Evolutionary conservation across 2,888 invertebrate genomes (phyloP).

Genomic region (Embidobia sp.): DNA sequence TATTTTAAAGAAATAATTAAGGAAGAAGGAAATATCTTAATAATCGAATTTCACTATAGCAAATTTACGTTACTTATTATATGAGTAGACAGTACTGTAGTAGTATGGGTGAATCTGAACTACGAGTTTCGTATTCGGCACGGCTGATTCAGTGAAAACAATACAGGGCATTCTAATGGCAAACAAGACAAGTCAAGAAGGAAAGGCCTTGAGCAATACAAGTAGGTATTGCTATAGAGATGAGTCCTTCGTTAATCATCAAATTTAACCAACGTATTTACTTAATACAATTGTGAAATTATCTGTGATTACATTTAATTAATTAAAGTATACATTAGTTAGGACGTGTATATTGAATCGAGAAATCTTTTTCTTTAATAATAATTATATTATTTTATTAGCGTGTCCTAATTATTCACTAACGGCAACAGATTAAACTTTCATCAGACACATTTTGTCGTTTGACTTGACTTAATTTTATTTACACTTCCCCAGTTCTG

Average conservation of each 20-base stretch:
- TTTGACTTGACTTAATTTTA: too few species aligned
- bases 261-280: slow-evolving; percentile 6
- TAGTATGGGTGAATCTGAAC: not conserved
- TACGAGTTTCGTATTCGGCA: not conserved
- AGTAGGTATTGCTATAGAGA: not conserved
- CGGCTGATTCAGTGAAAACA: slow-evolving; percentile 9
- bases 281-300: slow-evolving; percentile 8
- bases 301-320: slow-evolving; percentile 9
- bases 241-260: slow-evolving; percentile 2
- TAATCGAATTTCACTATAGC: too few species aligned
- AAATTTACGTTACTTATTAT: too few species aligned
- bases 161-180: not conserved
- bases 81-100: not conserved
- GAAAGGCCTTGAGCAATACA: not conserved
- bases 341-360: too few species aligned
- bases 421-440: too few species aligned
- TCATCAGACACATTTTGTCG: too few species aligned
- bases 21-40: too few species aligned
- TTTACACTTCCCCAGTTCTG: too few species aligned
- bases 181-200: not conserved
- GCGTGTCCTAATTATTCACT: too few species aligned
- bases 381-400: too few species aligned
- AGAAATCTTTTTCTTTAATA: too few species aligned
- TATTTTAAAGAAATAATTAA: too few species aligned
- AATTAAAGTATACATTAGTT: not conserved